Evolutionary conservation across 2,797 vertebrate genomes (phyloP).

Genomic region (Sebastes minor): DNA sequence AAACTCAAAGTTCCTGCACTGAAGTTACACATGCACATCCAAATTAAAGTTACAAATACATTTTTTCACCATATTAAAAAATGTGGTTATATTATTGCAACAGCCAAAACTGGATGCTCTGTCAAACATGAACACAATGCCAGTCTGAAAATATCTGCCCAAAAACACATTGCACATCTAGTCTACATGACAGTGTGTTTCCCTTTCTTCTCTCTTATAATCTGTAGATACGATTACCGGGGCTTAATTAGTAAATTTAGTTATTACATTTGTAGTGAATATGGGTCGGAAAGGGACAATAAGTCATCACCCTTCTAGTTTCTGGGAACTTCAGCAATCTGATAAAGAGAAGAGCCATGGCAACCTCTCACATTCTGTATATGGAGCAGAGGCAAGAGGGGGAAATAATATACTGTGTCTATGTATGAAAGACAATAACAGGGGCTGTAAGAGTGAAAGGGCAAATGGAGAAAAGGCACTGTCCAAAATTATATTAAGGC

Average conservation of each 20-base stretch:
- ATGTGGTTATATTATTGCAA: too few relatives aligned
- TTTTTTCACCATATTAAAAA: too few relatives aligned
- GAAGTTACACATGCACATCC: neutral
- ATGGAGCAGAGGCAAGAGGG: neutral
- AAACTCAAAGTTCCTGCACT: neutral
- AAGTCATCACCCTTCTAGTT: neutral
- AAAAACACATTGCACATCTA: neutral
- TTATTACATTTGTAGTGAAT: neutral
- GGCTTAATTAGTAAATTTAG: neutral
- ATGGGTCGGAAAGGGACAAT: neutral
- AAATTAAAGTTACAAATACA: neutral
- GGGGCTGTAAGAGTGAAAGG: neutral
- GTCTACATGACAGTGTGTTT: neutral
- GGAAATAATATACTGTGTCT: neutral
- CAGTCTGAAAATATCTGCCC: neutral
- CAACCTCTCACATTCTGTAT: neutral
- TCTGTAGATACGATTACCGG: constrained; percentile 8
- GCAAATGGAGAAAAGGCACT: neutral
- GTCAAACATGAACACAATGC: too few relatives aligned
- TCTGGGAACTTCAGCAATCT: neutral
- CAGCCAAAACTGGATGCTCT: neutral
- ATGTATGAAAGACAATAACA: neutral
- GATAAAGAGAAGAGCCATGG: neutral
- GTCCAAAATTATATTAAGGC: neutral
- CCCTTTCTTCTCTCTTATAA: neutral